Conservation (phyloP, 2,113 vertebrate genomes). For the Triplophysa tibetana region DNA sequence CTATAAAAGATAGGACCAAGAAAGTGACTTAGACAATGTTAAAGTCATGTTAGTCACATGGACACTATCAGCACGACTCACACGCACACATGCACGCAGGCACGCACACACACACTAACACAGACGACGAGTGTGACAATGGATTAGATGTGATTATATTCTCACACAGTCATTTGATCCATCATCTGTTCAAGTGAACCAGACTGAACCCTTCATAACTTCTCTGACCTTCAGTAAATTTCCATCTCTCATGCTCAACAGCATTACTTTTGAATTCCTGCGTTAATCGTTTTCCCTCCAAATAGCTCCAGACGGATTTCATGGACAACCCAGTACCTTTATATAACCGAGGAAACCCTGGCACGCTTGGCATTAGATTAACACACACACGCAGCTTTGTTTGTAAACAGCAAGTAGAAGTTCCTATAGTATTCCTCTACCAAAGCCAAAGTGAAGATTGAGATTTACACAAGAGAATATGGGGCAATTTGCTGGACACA, state of each 20-base stretch:
- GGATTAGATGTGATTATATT: constrained; percentile 19
- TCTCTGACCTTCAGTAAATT: constrained; percentile 26
- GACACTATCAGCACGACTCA: too few relatives aligned
- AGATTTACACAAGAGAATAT: constrained; percentile 1
- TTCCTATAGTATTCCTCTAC: neutral
- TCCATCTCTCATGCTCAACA: constrained; percentile 10
- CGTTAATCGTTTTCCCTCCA: neutral
- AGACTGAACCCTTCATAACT: neutral
- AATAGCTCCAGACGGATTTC: neutral
- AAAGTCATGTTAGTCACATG: too few relatives aligned
- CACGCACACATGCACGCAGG: too few relatives aligned
- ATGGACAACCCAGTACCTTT: constrained; percentile 33
- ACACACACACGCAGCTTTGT: constrained; percentile 19
- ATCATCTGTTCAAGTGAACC: neutral
- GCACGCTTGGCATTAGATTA: constrained; percentile 59
- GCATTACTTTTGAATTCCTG: neutral
- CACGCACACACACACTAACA: too few relatives aligned
- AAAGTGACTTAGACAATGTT: too few relatives aligned
- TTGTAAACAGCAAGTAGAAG: constrained; percentile 37
- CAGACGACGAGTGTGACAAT: neutral
- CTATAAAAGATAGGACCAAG: neutral
- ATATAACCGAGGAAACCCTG: constrained; percentile 48
- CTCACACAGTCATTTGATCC: constrained; percentile 17
- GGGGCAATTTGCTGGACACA: neutral
- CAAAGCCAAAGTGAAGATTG: neutral